Evolutionary conservation across 2,797 vertebrate genomes (phyloP).

Genomic region (Siniperca undulata): DNA sequence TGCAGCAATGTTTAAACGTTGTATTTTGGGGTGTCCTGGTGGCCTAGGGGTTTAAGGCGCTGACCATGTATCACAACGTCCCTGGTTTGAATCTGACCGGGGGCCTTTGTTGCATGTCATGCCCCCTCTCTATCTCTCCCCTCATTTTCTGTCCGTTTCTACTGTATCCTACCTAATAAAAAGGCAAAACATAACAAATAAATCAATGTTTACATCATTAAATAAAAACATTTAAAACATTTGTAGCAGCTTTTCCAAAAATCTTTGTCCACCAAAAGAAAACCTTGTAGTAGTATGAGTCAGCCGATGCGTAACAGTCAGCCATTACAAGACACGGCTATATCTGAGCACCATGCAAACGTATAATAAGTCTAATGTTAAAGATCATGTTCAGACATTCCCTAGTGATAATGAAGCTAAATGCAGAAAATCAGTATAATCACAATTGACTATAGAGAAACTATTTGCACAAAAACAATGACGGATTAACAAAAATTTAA

Average conservation of each 20-base stretch:
- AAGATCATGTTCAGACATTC: slow-evolving; percentile 23
- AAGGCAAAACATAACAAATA: neutral
- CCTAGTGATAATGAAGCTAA: slow-evolving; percentile 32
- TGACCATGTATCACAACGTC: slow-evolving; percentile 13
- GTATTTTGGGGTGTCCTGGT: neutral
- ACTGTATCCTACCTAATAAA: neutral
- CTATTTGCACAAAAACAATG: slow-evolving; percentile 32
- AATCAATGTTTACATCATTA: neutral
- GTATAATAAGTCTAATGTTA: slow-evolving; percentile 19
- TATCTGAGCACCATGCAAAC: slow-evolving; percentile 26
- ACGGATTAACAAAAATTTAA: slow-evolving; percentile 39
- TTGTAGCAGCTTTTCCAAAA: neutral
- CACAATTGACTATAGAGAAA: slow-evolving; percentile 32
- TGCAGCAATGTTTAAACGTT: neutral
- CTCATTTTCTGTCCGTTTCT: neutral
- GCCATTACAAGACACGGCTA: slow-evolving; percentile 5
- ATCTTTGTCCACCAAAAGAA: slow-evolving; percentile 16
- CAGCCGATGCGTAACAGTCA: slow-evolving; percentile 3
- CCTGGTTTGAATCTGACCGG: neutral
- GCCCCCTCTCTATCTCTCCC: neutral
- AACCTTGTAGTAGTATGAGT: slow-evolving; percentile 4
- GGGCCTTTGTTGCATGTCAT: neutral
- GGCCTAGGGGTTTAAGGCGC: neutral
- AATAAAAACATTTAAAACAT: neutral
- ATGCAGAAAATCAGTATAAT: slow-evolving; percentile 40